Percentiles rank a stretch among this genome's conserved stretches.
These are phyloP conservation scores for Echinops telfairi DNA, from an alignment of 2,113 vertebrate species.

Conservation along the genomic window DNA sequence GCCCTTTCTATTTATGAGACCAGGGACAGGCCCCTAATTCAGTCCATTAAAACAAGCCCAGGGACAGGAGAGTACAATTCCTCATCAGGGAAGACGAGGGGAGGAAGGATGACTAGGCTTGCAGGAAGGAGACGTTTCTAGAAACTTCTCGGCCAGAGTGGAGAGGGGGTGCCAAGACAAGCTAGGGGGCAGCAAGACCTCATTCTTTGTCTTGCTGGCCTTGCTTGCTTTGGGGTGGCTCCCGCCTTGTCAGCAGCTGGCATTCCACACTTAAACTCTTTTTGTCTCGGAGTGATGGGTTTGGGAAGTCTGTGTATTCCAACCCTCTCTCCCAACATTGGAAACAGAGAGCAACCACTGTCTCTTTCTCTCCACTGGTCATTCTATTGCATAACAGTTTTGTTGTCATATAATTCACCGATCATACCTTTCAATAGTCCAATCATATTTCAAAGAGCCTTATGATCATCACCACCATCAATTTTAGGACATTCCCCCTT, in stretches of 20 bases:
- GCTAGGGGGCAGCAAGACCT: neutral
- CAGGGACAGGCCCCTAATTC: neutral
- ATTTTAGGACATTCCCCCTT: too few species aligned
- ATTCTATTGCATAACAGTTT: neutral
- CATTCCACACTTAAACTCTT: neutral
- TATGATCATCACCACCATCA: too few species aligned
- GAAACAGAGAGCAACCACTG: conserved; percentile 6
- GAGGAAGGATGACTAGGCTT: too few species aligned
- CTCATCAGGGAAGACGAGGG: too few species aligned
- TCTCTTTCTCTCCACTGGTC: neutral
- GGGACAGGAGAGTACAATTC: neutral
- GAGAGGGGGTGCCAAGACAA: neutral
- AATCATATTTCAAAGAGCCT: too few species aligned
- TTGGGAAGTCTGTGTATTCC: neutral
- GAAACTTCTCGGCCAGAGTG: neutral
- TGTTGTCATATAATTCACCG: too few species aligned
- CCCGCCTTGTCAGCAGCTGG: neutral
- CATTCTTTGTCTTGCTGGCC: neutral
- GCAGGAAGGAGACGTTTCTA: neutral
- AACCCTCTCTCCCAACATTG: neutral
- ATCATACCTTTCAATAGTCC: too few species aligned
- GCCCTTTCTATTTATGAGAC: neutral
- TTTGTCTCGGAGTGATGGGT: neutral
- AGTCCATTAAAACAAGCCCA: neutral
- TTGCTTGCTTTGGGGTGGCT: neutral